These are phyloP conservation scores for Gadopsis bispinosus DNA, from an alignment of 2,797 vertebrate genomes.

Conservation along the genomic window DNA sequence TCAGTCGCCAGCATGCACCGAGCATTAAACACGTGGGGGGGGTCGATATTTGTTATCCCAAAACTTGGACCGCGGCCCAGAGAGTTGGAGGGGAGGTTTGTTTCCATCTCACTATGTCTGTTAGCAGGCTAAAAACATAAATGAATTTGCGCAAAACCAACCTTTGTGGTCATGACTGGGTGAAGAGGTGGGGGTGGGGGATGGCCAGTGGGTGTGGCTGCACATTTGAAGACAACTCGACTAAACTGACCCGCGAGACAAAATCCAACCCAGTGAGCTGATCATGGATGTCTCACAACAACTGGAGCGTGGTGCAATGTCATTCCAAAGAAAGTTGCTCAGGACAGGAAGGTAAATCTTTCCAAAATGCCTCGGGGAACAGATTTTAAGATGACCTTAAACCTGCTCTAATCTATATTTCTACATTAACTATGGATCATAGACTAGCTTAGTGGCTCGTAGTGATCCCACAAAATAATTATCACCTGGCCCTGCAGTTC, in stretches of 20 bases:
- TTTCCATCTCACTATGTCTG: constrained; percentile 19
- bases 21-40: constrained; percentile 31
- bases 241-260: not conserved
- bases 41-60: constrained; percentile 47
- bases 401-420: not conserved
- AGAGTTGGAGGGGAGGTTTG: constrained; percentile 11
- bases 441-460: not conserved
- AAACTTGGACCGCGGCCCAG: constrained; percentile 40
- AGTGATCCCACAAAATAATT: not conserved
- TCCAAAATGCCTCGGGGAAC: not conserved
- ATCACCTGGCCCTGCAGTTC: not conserved
- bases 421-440: not conserved
- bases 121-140: constrained; percentile 19
- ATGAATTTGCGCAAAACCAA: constrained; percentile 20
- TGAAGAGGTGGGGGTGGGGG: not conserved
- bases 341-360: not conserved
- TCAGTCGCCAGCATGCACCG: constrained; percentile 32
- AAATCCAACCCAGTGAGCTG: not conserved
- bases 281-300: not conserved
- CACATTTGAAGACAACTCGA: not conserved
- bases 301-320: not conserved
- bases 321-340: not conserved
- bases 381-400: not conserved
- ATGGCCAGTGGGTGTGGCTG: not conserved
- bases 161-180: not conserved